Evolutionary conservation across 2,113 vertebrate genomes (phyloP).

Genomic region (Notiomystis cincta): DNA sequence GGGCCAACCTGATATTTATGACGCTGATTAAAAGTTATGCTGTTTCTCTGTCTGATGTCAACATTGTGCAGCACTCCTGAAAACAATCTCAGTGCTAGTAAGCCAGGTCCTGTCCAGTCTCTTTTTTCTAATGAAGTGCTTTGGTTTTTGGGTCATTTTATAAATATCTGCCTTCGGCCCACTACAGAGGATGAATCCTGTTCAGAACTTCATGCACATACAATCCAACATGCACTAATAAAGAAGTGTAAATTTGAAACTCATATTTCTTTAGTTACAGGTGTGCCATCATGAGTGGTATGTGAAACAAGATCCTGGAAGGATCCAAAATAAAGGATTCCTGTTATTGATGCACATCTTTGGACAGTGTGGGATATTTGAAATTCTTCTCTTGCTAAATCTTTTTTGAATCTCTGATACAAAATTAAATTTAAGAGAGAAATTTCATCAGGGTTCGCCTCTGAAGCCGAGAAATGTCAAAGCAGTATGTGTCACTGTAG

Average conservation of each 20-base stretch:
- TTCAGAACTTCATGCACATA: neutral
- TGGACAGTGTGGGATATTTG: neutral
- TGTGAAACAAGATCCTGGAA: neutral
- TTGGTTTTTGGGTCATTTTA: neutral
- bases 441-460: neutral
- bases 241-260: neutral
- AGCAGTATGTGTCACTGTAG: neutral
- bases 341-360: neutral
- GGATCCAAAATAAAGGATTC: neutral
- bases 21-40: neutral
- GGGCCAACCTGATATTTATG: neutral
- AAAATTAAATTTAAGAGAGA: neutral
- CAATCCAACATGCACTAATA: neutral
- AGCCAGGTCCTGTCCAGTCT: neutral
- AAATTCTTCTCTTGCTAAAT: neutral
- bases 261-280: neutral
- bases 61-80: neutral
- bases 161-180: neutral
- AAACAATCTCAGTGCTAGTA: neutral
- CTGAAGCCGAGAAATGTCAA: constrained; percentile 2
- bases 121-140: neutral
- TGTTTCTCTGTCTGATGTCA: neutral
- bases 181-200: neutral
- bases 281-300: neutral
- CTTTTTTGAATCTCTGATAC: neutral